Conservation (phyloP, 2,888 invertebrate species). For the Chloromyia formosa region DNA sequence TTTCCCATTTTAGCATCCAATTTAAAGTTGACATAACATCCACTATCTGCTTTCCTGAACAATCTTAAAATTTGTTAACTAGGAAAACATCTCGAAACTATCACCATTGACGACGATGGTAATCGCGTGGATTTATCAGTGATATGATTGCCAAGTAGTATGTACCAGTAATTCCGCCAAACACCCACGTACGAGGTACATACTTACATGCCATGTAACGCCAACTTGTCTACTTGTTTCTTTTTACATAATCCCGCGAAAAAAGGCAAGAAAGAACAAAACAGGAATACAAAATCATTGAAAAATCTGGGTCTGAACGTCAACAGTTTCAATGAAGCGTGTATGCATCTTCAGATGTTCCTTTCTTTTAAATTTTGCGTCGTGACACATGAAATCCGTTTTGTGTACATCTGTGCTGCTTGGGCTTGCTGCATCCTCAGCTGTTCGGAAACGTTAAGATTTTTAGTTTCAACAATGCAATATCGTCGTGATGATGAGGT, state of each 20-base stretch:
- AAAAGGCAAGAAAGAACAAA: neutral
- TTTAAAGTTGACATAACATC: too few species aligned
- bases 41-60: too few species aligned
- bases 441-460: constrained; percentile 8
- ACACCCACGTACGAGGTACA: too few species aligned
- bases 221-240: neutral
- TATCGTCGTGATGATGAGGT: constrained; percentile 27
- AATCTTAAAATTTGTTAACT: too few species aligned
- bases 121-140: too few species aligned
- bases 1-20: too few species aligned
- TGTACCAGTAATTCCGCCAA: too few species aligned
- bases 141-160: too few species aligned
- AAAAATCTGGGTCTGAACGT: neutral
- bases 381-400: constrained; percentile 30
- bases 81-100: too few species aligned
- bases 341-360: constrained; percentile 35
- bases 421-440: neutral
- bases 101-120: too few species aligned
- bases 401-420: constrained; percentile 24
- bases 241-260: constrained; percentile 10
- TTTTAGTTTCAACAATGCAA: neutral
- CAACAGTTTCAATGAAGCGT: constrained; percentile 20
- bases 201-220: too few species aligned
- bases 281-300: constrained; percentile 1
- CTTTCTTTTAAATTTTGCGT: constrained; percentile 37